phyloP scores from a whole-genome alignment of 1,140 invertebrate species.

The Sinella curviseta region DNA sequence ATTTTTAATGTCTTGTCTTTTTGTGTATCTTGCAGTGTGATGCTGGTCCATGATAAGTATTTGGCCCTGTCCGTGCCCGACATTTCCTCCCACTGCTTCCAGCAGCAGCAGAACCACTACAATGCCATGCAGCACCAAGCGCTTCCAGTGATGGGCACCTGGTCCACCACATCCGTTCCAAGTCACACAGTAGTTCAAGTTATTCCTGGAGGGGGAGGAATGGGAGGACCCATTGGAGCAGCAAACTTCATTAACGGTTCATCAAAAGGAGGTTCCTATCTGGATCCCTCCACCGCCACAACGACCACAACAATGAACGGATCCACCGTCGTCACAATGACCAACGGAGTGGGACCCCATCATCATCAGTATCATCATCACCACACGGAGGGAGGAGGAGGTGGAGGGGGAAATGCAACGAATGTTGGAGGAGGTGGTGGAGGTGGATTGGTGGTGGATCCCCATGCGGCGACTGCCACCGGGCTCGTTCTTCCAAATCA shows the following conservation, averaged over 20 bases:
- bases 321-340: constrained; percentile 6
- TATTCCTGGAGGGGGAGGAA: constrained; percentile 16
- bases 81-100: constrained; percentile 39
- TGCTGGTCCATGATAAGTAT: constrained; percentile 49
- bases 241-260: too few species aligned
- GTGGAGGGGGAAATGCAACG: neutral
- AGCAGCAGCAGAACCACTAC: constrained; percentile 25
- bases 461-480: neutral
- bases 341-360: neutral
- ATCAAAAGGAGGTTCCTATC: neutral
- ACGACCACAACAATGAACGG: neutral
- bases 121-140: constrained; percentile 12
- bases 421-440: constrained; percentile 15
- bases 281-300: neutral
- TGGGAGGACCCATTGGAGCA: too few species aligned
- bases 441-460: constrained; percentile 27
- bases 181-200: constrained; percentile 44
- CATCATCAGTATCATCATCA: neutral
- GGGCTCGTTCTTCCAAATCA: constrained; percentile 37
- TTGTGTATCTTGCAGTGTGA: constrained; percentile 38
- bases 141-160: constrained; percentile 33
- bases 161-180: constrained; percentile 45
- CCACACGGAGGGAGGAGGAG: neutral
- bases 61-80: constrained; percentile 48
- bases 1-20: constrained; percentile 20